A percentile compares a stretch with the other conserved stretches of the same genome.
Conservation (phyloP, 2,797 vertebrate genomes). For the Xyrichtys novacula region DNA sequence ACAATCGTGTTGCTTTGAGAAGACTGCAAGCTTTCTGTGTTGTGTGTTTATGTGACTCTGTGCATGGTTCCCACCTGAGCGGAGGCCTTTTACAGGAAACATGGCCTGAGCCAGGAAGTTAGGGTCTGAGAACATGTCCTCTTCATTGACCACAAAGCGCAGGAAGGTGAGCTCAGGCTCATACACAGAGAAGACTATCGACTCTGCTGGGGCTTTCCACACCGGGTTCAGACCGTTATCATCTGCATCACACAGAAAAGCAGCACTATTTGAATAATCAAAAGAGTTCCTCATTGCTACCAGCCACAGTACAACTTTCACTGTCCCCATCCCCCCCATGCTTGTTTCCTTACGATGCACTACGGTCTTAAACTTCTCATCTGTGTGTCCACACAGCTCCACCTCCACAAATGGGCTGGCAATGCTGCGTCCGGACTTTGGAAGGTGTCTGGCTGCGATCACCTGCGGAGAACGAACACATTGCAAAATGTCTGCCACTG, state of each 20-base stretch:
- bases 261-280: not conserved
- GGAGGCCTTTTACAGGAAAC: slow-evolving; percentile 94
- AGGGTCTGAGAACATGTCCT: slow-evolving; percentile 99
- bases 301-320: not conserved
- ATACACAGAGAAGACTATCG: slow-evolving; percentile 89
- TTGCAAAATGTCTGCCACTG: not conserved
- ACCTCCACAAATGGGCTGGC: slow-evolving; percentile 96
- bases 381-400: slow-evolving; percentile 94
- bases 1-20: no score
- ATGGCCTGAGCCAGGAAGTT: slow-evolving; percentile 98
- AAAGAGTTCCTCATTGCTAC: not conserved
- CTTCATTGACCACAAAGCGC: slow-evolving; percentile 96
- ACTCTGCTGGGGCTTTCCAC: slow-evolving; percentile 88
- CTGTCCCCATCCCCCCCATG: not conserved
- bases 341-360: slow-evolving; percentile 90
- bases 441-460: slow-evolving; percentile 95
- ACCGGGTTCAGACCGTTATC: slow-evolving; percentile 96
- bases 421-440: slow-evolving; percentile 92
- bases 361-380: slow-evolving; percentile 94
- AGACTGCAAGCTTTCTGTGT: not conserved
- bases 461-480: slow-evolving; percentile 81
- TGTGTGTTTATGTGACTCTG: not conserved
- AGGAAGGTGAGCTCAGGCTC: slow-evolving; percentile 94
- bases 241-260: slow-evolving; percentile 76
- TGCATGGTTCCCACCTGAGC: slow-evolving; percentile 86